Base-by-base conservation (phyloP, 2,113 vertebrate species). In the Rhea americana region DNA sequence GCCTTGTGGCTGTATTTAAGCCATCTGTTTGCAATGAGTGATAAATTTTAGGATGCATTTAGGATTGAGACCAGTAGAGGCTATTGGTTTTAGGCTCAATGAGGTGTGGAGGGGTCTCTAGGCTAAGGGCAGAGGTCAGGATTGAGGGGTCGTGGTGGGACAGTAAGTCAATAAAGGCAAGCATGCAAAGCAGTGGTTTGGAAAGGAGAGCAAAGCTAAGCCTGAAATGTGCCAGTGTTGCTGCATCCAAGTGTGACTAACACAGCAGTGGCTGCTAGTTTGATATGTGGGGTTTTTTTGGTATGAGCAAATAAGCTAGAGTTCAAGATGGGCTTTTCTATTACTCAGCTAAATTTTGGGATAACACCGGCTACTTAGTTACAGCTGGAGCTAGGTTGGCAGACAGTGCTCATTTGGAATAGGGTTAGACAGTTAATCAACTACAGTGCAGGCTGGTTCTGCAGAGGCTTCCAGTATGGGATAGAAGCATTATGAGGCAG, bases 141-240 rank as follows among this genome's bases (percentile, higher is more conserved):
- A 61, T 8, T 74, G 45, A 73, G 51, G 13, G 7, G 22, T 71
- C 32, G 24, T 51, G 28, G 8, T 39, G 71, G 22, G 26, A 63
- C 5, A 53, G 5, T 24, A 74, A 72, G 30, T 72, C 25, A 72
- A 25, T 32, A 85, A 48, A 63, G 4, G 3, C 37, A n/a, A 50
- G 12, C 25, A 63, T 73, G 37, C 1, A 8, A 62, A 70, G 4
- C 55, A 21, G 22, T 47, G 13, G 14, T 30, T 74, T 78, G 39
- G 21, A 65, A 87, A 78, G 32, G 4, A 55, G n/a, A 91, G 13
- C 6, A 35, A 75, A 75, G 59, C 25, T 32, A 19, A 45, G 7
- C n/a, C 25, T 73, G 43, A 66, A 71, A 62, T 14, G 4, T 74
- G 6, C 2, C 11, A 21, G 5, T 1, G 2, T 7, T 37, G 1